Base-by-base conservation (phyloP, 2,888 invertebrate species). In the Tetragnatha montana region DNA sequence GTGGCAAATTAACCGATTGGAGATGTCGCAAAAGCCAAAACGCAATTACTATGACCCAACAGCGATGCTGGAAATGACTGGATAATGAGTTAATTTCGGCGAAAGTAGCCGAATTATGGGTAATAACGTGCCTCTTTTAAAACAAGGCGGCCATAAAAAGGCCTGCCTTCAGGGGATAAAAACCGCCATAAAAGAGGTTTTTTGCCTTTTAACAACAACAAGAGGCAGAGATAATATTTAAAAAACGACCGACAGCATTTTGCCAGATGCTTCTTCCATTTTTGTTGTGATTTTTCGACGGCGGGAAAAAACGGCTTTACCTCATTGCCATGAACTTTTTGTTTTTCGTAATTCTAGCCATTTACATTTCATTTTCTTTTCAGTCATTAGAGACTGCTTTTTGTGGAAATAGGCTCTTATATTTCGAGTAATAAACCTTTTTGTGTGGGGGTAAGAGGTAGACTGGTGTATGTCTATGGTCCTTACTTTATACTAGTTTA, bases 301-400 rank as follows among this genome's bases (percentile, higher is more conserved):
- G 6, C 0, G 14, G 14, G 14, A 47, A 47, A 47, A 47, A 74
- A 74, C n/a, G 17, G 22, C 49, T 74, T 74, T 74, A 47, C 35
- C 35, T 35, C 35, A 35, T 35, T 35, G 35, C 35, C 1, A 35
- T 35, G 35, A 35, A 2, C 35, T 35, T 35, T 35, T 35, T 35
- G 35, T 35, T 35, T 35, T n/a, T 35, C 74, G 47, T 74, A 35
- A 74, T 35, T 47, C 35, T 35, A 35, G 4, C 71, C 68, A 70
- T 85, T 79, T 85, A 78, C 85, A 78, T 85, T 85, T 76, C 69
- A 76, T 75, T 83, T 75, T 83, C 75, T 6, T n/a, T 47, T 71
- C 19, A 12, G 51, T 85, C 85, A 85, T 85, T 85, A 85, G 35
- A 85, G 76, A 49, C 78, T 12, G 60, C 71, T 71, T 71, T 71